Conservation (phyloP, 1,140 invertebrate species). For the Aphelenchoides fujianensis region DNA sequence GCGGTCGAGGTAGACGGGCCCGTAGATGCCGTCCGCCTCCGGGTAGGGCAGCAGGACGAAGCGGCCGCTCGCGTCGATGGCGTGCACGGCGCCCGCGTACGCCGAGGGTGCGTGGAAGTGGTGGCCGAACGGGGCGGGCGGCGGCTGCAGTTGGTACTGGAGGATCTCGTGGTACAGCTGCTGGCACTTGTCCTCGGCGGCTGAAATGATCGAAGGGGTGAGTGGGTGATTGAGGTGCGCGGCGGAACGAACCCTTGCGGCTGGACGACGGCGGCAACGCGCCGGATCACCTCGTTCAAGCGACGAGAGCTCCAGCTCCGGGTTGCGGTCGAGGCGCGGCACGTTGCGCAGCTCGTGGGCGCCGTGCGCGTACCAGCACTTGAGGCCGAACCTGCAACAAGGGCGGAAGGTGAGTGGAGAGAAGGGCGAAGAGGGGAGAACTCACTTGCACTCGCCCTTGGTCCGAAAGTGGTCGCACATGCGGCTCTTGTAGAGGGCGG, state of each 20-base stretch:
- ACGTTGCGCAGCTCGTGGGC: conserved; percentile 11
- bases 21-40: no score
- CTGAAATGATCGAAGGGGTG: no score
- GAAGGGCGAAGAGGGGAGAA: neutral
- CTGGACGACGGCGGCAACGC: conserved; percentile 5
- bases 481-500: conserved; percentile 15
- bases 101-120: no score
- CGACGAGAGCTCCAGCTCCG: conserved; percentile 1
- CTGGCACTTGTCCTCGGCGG: neutral
- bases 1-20: neutral
- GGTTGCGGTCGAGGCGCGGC: conserved; percentile 7
- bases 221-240: neutral
- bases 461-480: conserved; percentile 15
- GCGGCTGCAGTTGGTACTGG: no score
- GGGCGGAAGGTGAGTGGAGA: no score
- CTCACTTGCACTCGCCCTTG: conserved; percentile 23
- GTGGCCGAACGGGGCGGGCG: no score
- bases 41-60: no score
- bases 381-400: conserved; percentile 12
- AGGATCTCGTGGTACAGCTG: neutral
- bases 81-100: no score
- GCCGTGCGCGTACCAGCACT: conserved; percentile 21
- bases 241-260: conserved; percentile 3
- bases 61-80: no score
- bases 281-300: conserved; percentile 9